A percentile compares a stretch with the other conserved stretches of the same genome.
Evolutionary conservation across 2,113 vertebrate species (phyloP).

Genomic region (Heteronetta atricapilla): DNA sequence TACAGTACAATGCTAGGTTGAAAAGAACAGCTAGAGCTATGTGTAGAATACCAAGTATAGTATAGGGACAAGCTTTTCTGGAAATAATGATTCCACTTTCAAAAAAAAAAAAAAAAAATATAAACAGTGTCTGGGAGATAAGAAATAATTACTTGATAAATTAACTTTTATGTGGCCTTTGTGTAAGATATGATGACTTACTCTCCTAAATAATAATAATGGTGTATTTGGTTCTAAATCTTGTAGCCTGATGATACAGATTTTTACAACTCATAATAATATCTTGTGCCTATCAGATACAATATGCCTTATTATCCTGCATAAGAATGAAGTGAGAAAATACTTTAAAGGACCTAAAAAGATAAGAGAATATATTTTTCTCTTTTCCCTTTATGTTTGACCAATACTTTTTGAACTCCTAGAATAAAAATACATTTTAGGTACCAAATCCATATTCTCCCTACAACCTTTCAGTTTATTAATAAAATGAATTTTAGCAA

Average conservation of each 20-base stretch:
- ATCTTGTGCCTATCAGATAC: background rate
- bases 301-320: background rate
- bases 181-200: background rate
- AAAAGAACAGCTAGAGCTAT: background rate
- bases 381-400: background rate
- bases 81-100: background rate
- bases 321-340: background rate
- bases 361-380: background rate
- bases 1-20: background rate
- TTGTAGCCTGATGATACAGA: background rate
- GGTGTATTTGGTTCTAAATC: background rate
- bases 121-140: background rate
- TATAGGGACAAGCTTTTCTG: background rate
- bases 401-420: background rate
- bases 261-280: background rate
- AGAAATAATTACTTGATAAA: background rate
- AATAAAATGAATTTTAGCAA: background rate
- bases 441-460: background rate
- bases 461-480: background rate
- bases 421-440: background rate
- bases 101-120: background rate
- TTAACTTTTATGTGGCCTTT: background rate
- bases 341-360: background rate
- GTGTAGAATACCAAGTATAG: background rate
- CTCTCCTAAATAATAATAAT: background rate